These are phyloP conservation scores for Passer montanus DNA, from an alignment of 2,113 vertebrate genomes.

Conservation along the genomic window DNA sequence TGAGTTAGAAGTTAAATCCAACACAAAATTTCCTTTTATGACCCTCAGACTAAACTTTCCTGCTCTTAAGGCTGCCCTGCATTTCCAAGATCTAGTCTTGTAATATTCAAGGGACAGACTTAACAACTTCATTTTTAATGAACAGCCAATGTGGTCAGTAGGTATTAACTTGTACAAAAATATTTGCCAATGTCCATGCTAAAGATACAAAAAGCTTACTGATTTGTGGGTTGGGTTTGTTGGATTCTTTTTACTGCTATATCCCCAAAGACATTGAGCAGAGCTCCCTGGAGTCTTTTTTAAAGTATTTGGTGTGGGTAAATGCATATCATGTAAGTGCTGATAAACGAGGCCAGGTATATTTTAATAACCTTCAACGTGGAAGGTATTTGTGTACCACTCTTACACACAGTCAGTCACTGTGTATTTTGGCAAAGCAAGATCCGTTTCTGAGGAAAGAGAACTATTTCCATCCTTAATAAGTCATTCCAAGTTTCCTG, in stretches of 20 bases:
- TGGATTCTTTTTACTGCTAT: neutral
- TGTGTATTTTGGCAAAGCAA: slow-evolving; percentile 78
- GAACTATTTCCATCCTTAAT: slow-evolving; percentile 79
- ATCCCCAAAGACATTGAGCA: neutral
- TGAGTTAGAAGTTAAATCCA: neutral
- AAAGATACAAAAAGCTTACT: neutral
- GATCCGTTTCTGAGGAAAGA: slow-evolving; percentile 69
- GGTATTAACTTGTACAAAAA: neutral
- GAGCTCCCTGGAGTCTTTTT: neutral
- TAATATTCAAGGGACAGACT: neutral
- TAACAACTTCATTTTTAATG: neutral
- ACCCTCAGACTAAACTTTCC: neutral
- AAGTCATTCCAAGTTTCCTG: slow-evolving; percentile 79
- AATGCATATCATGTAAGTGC: neutral
- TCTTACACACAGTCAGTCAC: slow-evolving; percentile 62
- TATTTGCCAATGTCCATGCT: neutral
- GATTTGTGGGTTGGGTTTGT: neutral
- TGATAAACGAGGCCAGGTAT: slow-evolving; percentile 65
- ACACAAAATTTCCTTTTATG: neutral
- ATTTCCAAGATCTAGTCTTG: neutral
- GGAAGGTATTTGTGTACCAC: slow-evolving; percentile 56
- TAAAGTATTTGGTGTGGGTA: neutral
- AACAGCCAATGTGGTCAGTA: neutral
- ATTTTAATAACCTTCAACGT: slow-evolving; percentile 72
- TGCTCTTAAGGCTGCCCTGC: neutral